Conservation (phyloP, 2,888 invertebrate genomes). For the Melitaea athalia region DNA sequence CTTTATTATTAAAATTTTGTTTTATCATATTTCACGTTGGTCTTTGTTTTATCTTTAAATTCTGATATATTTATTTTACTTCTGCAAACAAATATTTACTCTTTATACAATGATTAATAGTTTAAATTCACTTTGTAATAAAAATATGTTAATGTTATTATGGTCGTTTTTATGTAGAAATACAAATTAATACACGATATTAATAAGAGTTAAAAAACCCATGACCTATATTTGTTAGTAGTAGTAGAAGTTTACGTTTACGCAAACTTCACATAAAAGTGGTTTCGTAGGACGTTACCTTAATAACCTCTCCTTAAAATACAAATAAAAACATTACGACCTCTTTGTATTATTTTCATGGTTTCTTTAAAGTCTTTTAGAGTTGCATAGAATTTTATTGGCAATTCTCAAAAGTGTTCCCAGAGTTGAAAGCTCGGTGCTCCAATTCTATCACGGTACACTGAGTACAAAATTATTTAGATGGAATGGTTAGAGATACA, state of each 20-base stretch:
- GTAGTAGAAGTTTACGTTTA: too few species aligned
- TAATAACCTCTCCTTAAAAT: conserved; percentile 4
- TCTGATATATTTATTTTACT: too few species aligned
- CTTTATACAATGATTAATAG: too few species aligned
- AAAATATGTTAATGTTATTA: too few species aligned
- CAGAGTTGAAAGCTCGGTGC: conserved; percentile 17
- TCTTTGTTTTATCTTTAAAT: neutral
- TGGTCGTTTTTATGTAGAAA: too few species aligned
- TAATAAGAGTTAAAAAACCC: too few species aligned
- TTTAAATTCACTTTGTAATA: too few species aligned
- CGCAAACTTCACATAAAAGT: too few species aligned
- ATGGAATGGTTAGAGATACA: conserved; percentile 31
- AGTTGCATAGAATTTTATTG: conserved; percentile 33
- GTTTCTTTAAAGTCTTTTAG: conserved; percentile 25
- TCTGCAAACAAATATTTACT: too few species aligned
- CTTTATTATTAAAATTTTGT: neutral
- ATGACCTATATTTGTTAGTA: too few species aligned
- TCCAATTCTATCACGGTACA: conserved; percentile 28
- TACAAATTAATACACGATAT: too few species aligned
- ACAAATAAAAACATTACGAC: conserved; percentile 19
- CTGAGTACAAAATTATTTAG: conserved; percentile 21
- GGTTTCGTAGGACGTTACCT: too few species aligned
- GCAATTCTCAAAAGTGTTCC: conserved; percentile 33
- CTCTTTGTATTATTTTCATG: conserved; percentile 22
- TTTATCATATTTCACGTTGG: neutral